Base-by-base conservation (phyloP, 1,140 invertebrate species). In the Hylaeus volcanicus region DNA sequence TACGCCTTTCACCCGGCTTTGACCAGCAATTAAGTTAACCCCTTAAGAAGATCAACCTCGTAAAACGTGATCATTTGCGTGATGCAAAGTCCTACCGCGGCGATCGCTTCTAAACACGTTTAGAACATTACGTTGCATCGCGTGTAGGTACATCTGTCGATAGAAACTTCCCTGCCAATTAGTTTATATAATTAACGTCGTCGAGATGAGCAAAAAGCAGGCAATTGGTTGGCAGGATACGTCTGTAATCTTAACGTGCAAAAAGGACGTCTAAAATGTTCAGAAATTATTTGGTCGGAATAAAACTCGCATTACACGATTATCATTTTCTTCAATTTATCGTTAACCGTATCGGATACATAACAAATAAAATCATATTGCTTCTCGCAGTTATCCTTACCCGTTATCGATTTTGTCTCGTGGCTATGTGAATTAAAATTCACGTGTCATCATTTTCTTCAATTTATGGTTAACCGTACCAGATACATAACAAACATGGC, bases 11-110 rank as follows among this genome's bases (percentile, higher is more conserved):
- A 60, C 74, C 15, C 14, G 55, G 14, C 65, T 60, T 70, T 60
- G 43, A 39, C 55, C 15, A 39, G 26, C 74, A 60, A 77, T 77
- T 51, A 70, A 70, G 45, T 77, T 70, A 77, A 77, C 66, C 74
- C 74, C 26, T 70, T 70, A 60, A 60, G 53, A 70, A 41, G 64
- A 76, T 69, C 43, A 69, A 58, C n/a, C 26, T 41, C 60, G 60
- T 43, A 12, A 48, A 58, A 56, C 12, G 12, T 26, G 5, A 48
- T 70, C 68, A n/a, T 63, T 64, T 3, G 14, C 11, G 37, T 15
- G 41, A 45, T 45, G 55, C 9, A 11, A 53, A 11, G 4, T 15
- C 26, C 53, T 12, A 11, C 15, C 2, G 64, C 14, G 8, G 15
- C 9, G 3, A 11, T 1, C 5, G 14, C 12, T 70, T 41, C 37